Evolutionary conservation across 2,113 vertebrate genomes (phyloP).

Genomic region (Struthio camelus): DNA sequence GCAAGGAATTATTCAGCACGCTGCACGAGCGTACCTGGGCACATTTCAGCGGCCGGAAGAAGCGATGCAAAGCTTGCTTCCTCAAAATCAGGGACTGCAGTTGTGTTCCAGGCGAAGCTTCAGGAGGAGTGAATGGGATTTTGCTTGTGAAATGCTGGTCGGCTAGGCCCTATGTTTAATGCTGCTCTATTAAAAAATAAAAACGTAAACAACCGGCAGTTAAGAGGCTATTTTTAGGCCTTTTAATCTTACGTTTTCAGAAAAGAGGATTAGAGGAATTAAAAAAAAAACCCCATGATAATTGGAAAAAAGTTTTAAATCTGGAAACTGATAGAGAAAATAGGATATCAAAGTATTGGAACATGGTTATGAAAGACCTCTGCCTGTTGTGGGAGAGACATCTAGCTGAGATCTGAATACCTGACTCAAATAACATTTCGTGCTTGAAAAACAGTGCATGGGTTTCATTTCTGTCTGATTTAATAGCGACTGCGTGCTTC

Average conservation of each 20-base stretch:
- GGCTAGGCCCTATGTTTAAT: background rate
- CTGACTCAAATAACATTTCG: background rate
- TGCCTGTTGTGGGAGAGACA: background rate
- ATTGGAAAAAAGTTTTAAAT: background rate
- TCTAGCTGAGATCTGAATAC: background rate
- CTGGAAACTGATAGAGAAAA: background rate
- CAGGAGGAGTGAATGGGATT: background rate
- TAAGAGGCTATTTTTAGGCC: background rate
- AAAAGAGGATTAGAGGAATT: conserved; percentile 4
- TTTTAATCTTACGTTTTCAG: background rate
- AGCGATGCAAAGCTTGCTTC: background rate
- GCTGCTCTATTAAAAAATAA: background rate
- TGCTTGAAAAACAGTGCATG: background rate
- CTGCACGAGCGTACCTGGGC: background rate
- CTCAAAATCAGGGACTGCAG: background rate
- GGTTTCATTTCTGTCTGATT: background rate
- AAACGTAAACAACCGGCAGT: background rate
- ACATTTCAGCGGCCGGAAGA: background rate
- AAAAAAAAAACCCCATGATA: background rate
- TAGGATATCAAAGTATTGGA: background rate
- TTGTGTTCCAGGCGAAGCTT: background rate
- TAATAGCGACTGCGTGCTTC: background rate
- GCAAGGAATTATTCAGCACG: conserved; percentile 6
- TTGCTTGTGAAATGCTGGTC: background rate
- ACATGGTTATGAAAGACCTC: background rate